Conservation (phyloP, 1,140 invertebrate species). For the Stenopsyche tienmushanensis region DNA sequence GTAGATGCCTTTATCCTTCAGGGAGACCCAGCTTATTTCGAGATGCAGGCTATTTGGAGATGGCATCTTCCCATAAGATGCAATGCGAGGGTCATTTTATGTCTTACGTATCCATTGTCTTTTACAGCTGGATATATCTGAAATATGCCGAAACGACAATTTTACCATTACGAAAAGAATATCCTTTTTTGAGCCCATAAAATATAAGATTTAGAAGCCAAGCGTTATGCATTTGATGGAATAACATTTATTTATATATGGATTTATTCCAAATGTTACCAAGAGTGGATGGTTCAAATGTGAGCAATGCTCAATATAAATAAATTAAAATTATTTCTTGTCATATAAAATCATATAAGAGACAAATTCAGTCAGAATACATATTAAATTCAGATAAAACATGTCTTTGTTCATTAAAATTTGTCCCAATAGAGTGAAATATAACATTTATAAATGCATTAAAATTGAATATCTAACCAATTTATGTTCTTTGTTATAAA, state of each 20-base stretch:
- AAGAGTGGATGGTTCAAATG: background rate
- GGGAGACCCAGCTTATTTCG: slow-evolving; percentile 29
- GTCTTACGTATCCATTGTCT: background rate
- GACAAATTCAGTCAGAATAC: background rate
- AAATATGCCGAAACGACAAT: too few relatives aligned
- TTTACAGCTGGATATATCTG: background rate
- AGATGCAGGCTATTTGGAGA: slow-evolving; percentile 31
- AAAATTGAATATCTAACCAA: too few relatives aligned
- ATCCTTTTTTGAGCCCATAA: too few relatives aligned
- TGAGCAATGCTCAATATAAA: background rate
- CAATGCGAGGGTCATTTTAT: background rate
- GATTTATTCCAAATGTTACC: background rate
- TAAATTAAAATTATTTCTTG: background rate
- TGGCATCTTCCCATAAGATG: slow-evolving; percentile 23
- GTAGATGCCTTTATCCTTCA: slow-evolving; percentile 12
- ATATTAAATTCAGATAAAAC: too few relatives aligned
- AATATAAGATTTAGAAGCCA: too few relatives aligned
- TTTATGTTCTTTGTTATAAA: too few relatives aligned
- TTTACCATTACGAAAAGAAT: too few relatives aligned
- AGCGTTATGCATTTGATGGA: background rate
- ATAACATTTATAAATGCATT: too few relatives aligned
- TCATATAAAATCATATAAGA: background rate
- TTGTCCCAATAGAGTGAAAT: too few relatives aligned
- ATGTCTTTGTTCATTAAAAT: too few relatives aligned
- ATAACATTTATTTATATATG: background rate